Percentiles rank a stretch among this genome's conserved stretches.
Conservation (phyloP, 2,113 vertebrate genomes). For the cat (Felis catus) region DNA sequence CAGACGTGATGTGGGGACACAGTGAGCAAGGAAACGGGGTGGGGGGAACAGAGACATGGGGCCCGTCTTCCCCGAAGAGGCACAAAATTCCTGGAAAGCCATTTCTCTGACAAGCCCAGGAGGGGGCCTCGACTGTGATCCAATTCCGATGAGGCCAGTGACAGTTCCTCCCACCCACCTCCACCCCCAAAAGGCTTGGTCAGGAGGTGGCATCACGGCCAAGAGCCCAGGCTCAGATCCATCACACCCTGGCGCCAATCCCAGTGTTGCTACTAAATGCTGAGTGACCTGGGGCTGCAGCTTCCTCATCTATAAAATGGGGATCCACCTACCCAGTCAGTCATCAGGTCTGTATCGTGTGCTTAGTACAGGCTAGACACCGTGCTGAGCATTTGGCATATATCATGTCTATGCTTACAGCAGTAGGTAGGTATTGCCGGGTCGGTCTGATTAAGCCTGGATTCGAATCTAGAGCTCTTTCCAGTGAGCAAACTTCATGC, state of each 20-base stretch:
- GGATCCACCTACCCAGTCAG: neutral
- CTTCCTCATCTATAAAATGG: neutral
- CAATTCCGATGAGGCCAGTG: neutral
- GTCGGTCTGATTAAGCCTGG: neutral
- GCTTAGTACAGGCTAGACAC: neutral
- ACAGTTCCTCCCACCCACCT: neutral
- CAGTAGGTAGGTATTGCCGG: neutral
- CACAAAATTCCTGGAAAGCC: slow-evolving; percentile 62
- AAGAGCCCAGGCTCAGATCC: neutral
- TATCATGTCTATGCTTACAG: neutral
- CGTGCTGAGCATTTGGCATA: neutral
- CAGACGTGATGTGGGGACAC: neutral
- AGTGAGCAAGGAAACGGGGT: neutral
- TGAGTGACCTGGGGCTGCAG: neutral
- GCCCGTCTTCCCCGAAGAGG: neutral
- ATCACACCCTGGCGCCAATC: neutral
- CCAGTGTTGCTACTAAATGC: neutral
- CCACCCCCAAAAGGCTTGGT: neutral
- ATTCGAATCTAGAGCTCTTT: neutral
- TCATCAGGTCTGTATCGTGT: neutral
- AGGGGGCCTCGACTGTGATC: neutral
- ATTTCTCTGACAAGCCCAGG: neutral
- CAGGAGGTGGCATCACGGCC: neutral
- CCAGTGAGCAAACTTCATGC: neutral
- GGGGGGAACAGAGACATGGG: neutral